These are phyloP conservation scores for Metaphire vulgaris DNA, from an alignment of 1,140 invertebrate genomes.

Conservation along the genomic window DNA sequence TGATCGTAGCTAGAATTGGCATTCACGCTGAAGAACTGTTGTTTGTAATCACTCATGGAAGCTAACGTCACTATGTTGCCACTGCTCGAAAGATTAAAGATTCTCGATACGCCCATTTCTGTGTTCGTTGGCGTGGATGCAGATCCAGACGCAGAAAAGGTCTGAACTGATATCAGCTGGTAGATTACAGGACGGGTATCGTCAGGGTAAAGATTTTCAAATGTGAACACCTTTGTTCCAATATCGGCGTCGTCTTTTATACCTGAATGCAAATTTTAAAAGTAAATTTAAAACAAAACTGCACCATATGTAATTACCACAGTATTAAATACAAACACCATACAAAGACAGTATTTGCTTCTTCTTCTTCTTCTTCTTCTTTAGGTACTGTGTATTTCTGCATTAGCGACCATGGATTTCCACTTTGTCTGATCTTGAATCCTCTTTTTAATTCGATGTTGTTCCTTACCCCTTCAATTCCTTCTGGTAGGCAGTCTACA, in stretches of 20 bases:
- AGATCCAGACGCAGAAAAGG: not conserved
- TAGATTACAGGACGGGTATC: not conserved
- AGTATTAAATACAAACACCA: too few species aligned
- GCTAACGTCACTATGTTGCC: not conserved
- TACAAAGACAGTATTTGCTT: too few species aligned
- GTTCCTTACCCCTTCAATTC: too few species aligned
- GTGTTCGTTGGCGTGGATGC: not conserved
- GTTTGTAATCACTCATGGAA: not conserved
- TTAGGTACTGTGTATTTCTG: too few species aligned
- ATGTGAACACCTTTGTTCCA: not conserved
- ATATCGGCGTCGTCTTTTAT: not conserved
- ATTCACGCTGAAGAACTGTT: not conserved
- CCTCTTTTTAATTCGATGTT: too few species aligned
- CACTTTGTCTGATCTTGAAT: too few species aligned
- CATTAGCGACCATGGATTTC: too few species aligned
- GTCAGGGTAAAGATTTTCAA: not conserved
- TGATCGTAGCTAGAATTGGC: not conserved
- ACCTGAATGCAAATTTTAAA: too few species aligned
- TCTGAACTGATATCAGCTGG: not conserved
- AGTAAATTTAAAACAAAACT: too few species aligned
- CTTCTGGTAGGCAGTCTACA: too few species aligned
- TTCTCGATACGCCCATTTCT: not conserved
- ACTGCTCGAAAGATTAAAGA: not conserved
- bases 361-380: too few species aligned
- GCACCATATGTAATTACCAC: too few species aligned